These are phyloP conservation scores for Heliconius charithonia DNA, from an alignment of 2,888 invertebrate genomes.

Conservation along the genomic window DNA sequence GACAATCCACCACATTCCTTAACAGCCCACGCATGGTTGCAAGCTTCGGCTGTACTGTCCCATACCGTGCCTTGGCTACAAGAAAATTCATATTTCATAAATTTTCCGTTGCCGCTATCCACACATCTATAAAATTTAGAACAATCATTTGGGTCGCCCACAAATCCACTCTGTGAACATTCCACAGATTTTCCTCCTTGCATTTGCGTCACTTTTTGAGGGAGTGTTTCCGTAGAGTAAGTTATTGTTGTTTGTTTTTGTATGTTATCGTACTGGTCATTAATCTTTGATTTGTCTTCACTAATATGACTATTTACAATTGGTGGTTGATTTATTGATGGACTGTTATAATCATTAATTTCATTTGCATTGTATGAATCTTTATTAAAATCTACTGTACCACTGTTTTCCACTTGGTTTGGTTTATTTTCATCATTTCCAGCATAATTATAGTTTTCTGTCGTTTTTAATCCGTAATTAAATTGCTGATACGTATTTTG, in stretches of 20 bases:
- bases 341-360: not conserved
- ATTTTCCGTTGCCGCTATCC: conserved; percentile 69
- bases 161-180: conserved; percentile 83
- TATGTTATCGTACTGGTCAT: not conserved
- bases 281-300: conserved; percentile 2
- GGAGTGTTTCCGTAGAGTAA: conserved; percentile 15
- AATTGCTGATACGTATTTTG: not conserved
- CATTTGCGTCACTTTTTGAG: conserved; percentile 8
- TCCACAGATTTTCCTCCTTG: conserved; percentile 37
- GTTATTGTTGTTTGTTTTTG: conserved; percentile 10
- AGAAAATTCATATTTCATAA: conserved; percentile 79
- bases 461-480: not conserved
- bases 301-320: conserved; percentile 11
- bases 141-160: conserved; percentile 82
- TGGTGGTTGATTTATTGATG: not conserved
- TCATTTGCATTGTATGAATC: not conserved
- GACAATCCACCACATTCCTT: conserved; percentile 55
- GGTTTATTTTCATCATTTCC: not conserved
- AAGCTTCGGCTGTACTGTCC: conserved; percentile 82
- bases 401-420: not conserved
- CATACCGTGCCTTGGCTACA: conserved; percentile 85
- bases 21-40: conserved; percentile 84
- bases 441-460: not conserved
- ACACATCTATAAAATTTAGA: conserved; percentile 88
- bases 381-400: conserved; percentile 18